Evolutionary conservation across 1,140 invertebrate genomes (phyloP), one percentile per base, ranked within the genome.

Genomic region (Saccostrea echinata): DNA sequence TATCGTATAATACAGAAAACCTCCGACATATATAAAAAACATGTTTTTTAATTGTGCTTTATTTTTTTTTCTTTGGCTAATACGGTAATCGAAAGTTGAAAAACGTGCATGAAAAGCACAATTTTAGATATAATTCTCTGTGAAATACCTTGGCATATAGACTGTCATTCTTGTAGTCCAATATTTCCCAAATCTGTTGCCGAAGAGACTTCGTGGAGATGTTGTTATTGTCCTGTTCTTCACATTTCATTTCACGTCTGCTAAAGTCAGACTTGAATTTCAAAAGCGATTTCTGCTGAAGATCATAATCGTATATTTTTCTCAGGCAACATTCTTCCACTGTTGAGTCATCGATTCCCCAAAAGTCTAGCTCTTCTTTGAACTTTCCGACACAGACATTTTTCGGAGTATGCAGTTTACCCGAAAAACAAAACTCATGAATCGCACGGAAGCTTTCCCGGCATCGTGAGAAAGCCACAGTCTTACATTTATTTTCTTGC

Each of bases 301-400:
- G 18, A 61, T 61, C 55, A n/a, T 61, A 61, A 61, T 61, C 55
- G n/a, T 61, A 61, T 18, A 61, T 21, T 52, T 84, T 84, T 52
- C 13, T 30, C n/a, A 84, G 27, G 55, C 85, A 86, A 11, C 85
- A 86, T 18, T 27, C 30, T n/a, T 81, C 85, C 76, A 86, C 52
- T 24, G 3, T 33, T 0, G 24, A 4, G 21, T 57, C 33, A 81
- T 53, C 30, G 8, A 86, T 86, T 6, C 80, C 53, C 85, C 85
- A 86, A 30, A 81, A 86, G 3, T 81, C 85, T 3, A 86, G 51
- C 57, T 86, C 85, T 35, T 55, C 33, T 81, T 86, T 80, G 55
- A 86, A 86, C 24, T 57, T 76, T 24, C 21, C 71, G 21, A 76
- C 43, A 55, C 85, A 86, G 24, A 86, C 30, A 57, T 53, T 30